These are phyloP conservation scores for Notoglanidium macrostoma DNA, from an alignment of 2,797 vertebrate genomes.

Conservation along the genomic window DNA sequence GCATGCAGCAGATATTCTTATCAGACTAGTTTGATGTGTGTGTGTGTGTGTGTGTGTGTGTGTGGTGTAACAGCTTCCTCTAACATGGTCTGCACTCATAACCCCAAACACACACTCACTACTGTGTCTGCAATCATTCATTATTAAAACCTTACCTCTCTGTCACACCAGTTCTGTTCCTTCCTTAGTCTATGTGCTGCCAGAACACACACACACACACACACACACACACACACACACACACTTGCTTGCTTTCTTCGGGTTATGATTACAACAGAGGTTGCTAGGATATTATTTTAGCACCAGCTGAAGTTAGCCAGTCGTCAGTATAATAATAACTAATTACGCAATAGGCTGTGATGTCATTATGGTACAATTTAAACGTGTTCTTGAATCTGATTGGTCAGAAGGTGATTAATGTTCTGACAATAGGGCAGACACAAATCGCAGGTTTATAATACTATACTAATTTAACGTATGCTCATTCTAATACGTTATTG, in stretches of 20 bases:
- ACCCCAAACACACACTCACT: background rate
- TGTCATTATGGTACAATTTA: background rate
- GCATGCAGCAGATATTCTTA: background rate
- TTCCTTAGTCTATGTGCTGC: slow-evolving; percentile 39
- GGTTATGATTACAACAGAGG: background rate
- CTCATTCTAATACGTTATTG: background rate
- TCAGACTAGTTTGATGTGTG: background rate
- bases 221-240: slow-evolving; percentile 26
- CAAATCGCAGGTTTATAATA: background rate
- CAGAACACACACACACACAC: slow-evolving; percentile 4
- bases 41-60: background rate
- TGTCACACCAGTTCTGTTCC: slow-evolving; percentile 27
- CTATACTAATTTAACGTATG: too few species aligned
- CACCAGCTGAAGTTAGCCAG: background rate
- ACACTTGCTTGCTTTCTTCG: background rate
- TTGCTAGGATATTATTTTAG: background rate
- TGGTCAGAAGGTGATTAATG: background rate
- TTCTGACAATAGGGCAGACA: background rate
- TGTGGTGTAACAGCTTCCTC: background rate
- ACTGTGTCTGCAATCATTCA: slow-evolving; percentile 1
- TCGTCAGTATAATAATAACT: background rate
- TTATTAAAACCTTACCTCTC: slow-evolving; percentile 60
- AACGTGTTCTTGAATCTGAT: background rate
- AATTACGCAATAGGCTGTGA: background rate
- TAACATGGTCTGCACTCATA: background rate